phyloP scores from a whole-genome alignment of 2,888 invertebrate genomes.

The Drosophila incognita region DNA sequence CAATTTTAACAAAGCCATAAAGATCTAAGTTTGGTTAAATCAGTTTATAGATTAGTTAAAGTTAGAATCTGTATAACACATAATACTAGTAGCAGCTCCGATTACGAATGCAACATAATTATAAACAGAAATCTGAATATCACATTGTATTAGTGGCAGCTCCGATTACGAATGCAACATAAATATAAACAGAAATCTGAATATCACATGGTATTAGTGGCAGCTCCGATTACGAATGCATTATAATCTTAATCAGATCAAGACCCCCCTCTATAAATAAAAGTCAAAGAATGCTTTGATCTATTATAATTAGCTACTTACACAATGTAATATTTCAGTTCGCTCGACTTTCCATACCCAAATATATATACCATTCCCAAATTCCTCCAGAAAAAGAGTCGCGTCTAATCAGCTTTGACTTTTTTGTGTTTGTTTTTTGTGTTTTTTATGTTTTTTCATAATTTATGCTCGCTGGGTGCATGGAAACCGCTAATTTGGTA shows the following conservation, averaged over 20 bases:
- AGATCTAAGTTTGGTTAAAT: not conserved
- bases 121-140: not conserved
- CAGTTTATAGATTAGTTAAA: not conserved
- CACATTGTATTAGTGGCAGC: not conserved
- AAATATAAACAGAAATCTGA: not conserved
- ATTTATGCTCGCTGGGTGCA: conserved; percentile 45
- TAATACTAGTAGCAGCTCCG: not conserved
- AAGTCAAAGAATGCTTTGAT: not conserved
- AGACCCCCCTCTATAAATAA: not conserved
- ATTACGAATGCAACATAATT: not conserved
- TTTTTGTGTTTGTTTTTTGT: conserved; percentile 11
- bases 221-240: not conserved
- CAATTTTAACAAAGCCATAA: not conserved
- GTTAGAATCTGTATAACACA: not conserved
- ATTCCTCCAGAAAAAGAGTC: not conserved
- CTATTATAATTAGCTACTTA: not conserved
- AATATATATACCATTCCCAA: conserved; percentile 6
- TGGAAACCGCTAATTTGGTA: conserved; percentile 65
- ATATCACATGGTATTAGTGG: not conserved
- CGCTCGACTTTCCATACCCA: not conserved
- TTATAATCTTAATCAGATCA: conserved; percentile 1
- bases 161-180: not conserved
- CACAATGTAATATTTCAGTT: too few species aligned
- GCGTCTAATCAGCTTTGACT: conserved; percentile 40
- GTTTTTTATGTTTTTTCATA: conserved; percentile 31